Evolutionary conservation across 2,113 vertebrate species (phyloP), one percentile per base, ranked within the genome.

Genomic region (Mustela lutreola): DNA sequence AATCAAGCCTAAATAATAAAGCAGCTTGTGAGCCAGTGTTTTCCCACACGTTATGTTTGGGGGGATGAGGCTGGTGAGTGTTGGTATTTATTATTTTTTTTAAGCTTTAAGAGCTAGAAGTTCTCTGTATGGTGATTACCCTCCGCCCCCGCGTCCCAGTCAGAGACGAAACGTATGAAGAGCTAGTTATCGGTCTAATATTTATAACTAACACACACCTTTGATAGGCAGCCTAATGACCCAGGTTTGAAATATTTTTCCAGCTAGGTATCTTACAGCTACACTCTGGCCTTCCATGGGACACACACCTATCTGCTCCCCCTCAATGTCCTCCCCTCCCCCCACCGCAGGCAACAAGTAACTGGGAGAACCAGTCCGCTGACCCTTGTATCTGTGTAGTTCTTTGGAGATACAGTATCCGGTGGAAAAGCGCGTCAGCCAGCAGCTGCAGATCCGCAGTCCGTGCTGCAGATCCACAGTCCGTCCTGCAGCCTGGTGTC

Each of bases 81-180:
- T 60, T 79, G 60, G 19, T 45, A 63, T 50, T 60, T 56, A 60
- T 39, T 58, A 42, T 78, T 45, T 39, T 42, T n/a, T 28, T 80
- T 62, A 36, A 7, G 42, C 63, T 84, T 95, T 76, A 73, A 91
- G 12, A 93, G 76, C 26, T 24, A 81, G 16, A 89, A 60, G 28
- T 48, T 96, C 15, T 76, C 67, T 33, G 4, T 83, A 60, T 76
- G 22, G 79, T 42, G 78, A 22, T 89, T 86, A 80, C 28, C 53
- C 73, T 45, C 60, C 62, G 4, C 31, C 21, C n/a, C 42, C 76
- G 45, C 21, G 11, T 81, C 8, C 11, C 33, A 42, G 48, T 16
- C 65, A 89, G 36, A 92, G 26, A 60, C n/a, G 33, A 97, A 96
- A 58, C 75, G 28, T 21, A 10, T 76, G n/a, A 98, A 45, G 39